Conservation (phyloP, 2,888 invertebrate genomes). For the Ryuthela nishihirai region DNA sequence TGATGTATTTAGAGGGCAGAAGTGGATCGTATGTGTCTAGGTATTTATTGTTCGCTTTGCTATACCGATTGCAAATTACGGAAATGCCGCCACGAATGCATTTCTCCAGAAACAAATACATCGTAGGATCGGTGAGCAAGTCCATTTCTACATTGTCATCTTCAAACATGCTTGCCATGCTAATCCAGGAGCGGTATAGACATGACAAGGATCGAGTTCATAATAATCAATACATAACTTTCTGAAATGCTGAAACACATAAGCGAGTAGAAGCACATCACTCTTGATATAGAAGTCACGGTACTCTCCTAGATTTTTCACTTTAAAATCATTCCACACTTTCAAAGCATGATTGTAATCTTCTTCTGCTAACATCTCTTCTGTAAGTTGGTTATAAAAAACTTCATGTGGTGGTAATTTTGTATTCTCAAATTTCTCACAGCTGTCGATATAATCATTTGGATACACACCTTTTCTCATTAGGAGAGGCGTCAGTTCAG, state of each 20-base stretch:
- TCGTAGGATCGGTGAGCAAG: constrained; percentile 40
- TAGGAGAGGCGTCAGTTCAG: too few species aligned
- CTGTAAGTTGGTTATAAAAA: too few species aligned
- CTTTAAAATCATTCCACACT: constrained; percentile 5
- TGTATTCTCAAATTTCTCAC: too few species aligned
- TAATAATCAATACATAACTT: constrained; percentile 39
- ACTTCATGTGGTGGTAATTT: too few species aligned
- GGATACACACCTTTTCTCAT: too few species aligned
- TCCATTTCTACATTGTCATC: constrained; percentile 37
- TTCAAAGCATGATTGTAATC: constrained; percentile 3
- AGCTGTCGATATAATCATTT: too few species aligned
- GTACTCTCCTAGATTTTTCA: constrained; percentile 42
- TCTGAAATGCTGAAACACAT: constrained; percentile 44
- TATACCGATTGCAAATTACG: too few species aligned
- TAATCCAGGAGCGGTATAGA: constrained; percentile 41
- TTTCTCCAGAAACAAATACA: constrained; percentile 35
- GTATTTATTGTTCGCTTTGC: too few species aligned
- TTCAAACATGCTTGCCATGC: constrained; percentile 31
- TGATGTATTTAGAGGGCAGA: too few species aligned
- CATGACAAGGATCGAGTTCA: constrained; percentile 41
- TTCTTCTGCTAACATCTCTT: too few species aligned
- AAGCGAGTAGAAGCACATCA: constrained; percentile 41
- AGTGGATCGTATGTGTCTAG: too few species aligned
- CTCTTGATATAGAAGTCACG: constrained; percentile 41
- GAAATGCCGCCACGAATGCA: constrained; percentile 25